Conservation (phyloP, 2,113 vertebrate species). For the Hippocampus abdominalis region DNA sequence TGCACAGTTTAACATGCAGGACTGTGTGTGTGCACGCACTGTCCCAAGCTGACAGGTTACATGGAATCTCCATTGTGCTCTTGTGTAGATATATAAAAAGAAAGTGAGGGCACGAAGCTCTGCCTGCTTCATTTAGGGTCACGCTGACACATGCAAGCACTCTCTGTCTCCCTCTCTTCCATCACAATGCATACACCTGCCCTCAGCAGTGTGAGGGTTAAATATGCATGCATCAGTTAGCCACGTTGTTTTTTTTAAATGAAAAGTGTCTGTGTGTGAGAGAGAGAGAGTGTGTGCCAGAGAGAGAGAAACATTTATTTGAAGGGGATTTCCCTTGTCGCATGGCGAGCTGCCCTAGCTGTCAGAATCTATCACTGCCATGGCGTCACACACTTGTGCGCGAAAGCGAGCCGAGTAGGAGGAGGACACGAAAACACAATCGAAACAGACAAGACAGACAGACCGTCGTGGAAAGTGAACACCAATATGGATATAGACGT, state of each 20-base stretch:
- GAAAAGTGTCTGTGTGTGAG: constrained; percentile 16
- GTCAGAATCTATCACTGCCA: constrained; percentile 8
- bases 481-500: neutral
- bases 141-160: neutral
- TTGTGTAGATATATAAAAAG: constrained; percentile 37
- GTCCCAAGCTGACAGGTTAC: constrained; percentile 53
- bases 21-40: constrained; percentile 3
- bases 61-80: constrained; percentile 60
- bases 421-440: constrained; percentile 1
- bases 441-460: neutral
- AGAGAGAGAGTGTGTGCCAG: no score
- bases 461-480: neutral
- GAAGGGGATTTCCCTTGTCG: constrained; percentile 45
- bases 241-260: constrained; percentile 19
- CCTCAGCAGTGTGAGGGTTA: constrained; percentile 25
- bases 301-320: constrained; percentile 33
- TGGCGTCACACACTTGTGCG: constrained; percentile 36
- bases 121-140: constrained; percentile 26
- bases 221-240: constrained; percentile 7
- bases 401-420: constrained; percentile 6
- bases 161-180: neutral
- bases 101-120: constrained; percentile 31
- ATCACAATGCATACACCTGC: neutral
- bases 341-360: constrained; percentile 12
- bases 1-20: constrained; percentile 9